A percentile compares a stretch with the other conserved stretches of the same genome.
Conservation (phyloP, 1,140 invertebrate species). For the Drosophila nasuta region DNA sequence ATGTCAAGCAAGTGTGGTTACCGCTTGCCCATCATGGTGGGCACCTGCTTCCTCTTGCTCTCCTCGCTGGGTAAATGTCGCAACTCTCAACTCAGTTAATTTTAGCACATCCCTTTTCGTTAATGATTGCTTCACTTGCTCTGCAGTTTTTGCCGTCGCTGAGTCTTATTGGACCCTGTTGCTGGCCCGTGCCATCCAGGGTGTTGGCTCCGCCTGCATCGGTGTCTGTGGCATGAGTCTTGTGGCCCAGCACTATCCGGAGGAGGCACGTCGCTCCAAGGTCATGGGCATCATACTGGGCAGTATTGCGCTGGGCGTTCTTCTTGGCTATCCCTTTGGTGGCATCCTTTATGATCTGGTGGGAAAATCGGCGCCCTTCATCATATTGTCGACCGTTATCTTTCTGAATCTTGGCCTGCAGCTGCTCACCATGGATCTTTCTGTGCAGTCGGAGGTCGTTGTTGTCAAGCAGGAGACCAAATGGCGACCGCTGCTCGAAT, state of each 20-base stretch:
- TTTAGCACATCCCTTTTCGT: conserved; percentile 11
- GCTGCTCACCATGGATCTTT: conserved; percentile 75
- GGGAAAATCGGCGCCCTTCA: conserved; percentile 90
- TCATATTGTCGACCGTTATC: conserved; percentile 88
- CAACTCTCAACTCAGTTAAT: neutral
- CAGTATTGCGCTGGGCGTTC: conserved; percentile 91
- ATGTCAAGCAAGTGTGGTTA: conserved; percentile 90
- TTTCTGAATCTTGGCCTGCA: conserved; percentile 86
- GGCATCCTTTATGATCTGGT: conserved; percentile 91
- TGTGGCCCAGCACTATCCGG: conserved; percentile 86
- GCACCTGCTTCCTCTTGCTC: conserved; percentile 92
- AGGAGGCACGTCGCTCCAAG: conserved; percentile 86
- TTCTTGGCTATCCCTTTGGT: conserved; percentile 92
- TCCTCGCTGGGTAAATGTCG: conserved; percentile 91
- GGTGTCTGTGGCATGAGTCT: conserved; percentile 90
- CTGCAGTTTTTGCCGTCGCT: conserved; percentile 93
- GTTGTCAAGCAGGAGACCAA: conserved; percentile 71
- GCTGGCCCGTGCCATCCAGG: conserved; percentile 93
- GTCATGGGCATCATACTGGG: conserved; percentile 92
- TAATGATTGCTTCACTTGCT: neutral
- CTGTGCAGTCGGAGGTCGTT: conserved; percentile 67
- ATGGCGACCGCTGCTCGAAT: conserved; percentile 87
- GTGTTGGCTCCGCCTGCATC: conserved; percentile 93
- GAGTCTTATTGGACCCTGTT: conserved; percentile 91
- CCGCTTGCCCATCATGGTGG: conserved; percentile 92